phyloP scores from a whole-genome alignment of 2,888 invertebrate species.

The Neuroscelio doddi region DNA sequence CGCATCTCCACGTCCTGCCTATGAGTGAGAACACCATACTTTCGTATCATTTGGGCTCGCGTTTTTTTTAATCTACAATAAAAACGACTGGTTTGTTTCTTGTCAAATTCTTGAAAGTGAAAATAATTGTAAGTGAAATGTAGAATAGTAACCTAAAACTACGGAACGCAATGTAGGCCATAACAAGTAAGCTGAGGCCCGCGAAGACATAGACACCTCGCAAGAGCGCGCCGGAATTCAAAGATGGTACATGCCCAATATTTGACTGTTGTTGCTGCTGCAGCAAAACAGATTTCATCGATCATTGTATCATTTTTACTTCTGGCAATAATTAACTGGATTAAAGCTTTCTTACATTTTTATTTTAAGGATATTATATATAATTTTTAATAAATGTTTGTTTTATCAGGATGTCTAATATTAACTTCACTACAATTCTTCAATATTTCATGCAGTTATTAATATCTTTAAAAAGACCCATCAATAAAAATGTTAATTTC shows the following conservation, averaged over 20 bases:
- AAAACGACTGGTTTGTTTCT: background rate
- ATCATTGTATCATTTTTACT: no score
- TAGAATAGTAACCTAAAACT: conserved; percentile 57
- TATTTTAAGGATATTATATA: no score
- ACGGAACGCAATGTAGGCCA: conserved; percentile 66
- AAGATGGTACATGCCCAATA: conserved; percentile 47
- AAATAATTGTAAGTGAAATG: conserved; percentile 14
- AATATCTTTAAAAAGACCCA: no score
- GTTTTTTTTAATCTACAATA: conserved; percentile 64
- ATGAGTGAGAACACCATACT: conserved; percentile 71
- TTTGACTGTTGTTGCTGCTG: conserved; percentile 31
- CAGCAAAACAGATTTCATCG: no score
- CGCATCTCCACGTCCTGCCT: conserved; percentile 72
- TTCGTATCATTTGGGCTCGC: conserved; percentile 69
- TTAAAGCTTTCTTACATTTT: no score
- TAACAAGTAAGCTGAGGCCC: conserved; percentile 66
- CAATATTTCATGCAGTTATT: no score
- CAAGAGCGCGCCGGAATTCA: conserved; percentile 64
- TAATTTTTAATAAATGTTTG: no score
- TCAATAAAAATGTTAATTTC: no score
- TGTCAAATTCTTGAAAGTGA: background rate
- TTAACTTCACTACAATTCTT: no score
- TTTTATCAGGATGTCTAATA: no score
- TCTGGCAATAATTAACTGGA: no score
- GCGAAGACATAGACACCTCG: conserved; percentile 69